These are phyloP conservation scores for Hydroisotoma schaefferi DNA, from an alignment of 2,888 invertebrate species.

Conservation along the genomic window DNA sequence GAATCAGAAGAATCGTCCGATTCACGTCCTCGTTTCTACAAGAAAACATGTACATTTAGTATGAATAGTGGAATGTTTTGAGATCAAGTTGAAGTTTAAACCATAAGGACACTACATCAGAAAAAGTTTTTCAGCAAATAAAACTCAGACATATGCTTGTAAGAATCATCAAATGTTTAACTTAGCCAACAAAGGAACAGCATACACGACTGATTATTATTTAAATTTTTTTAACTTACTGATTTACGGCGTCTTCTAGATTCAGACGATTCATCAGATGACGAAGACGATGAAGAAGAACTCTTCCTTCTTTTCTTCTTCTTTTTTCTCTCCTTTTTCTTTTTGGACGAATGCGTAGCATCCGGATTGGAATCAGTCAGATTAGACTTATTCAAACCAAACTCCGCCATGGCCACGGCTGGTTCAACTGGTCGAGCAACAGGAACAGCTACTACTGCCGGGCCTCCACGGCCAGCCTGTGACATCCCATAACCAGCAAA, in stretches of 20 bases:
- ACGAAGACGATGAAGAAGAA: conserved; percentile 45
- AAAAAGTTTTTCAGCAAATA: conserved; percentile 4
- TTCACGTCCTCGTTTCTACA: conserved; percentile 26
- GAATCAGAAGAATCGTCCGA: conserved; percentile 39
- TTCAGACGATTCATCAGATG: conserved; percentile 38
- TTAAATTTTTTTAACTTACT: conserved; percentile 25
- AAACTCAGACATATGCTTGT: conserved; percentile 11
- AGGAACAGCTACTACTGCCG: background rate
- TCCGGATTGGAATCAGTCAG: background rate
- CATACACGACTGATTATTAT: background rate
- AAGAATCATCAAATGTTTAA: background rate
- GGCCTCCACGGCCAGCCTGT: background rate
- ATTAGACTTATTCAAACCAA: background rate
- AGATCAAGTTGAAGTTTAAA: background rate
- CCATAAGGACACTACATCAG: background rate
- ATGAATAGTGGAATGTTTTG: background rate
- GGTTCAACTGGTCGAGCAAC: background rate
- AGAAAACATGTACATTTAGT: conserved; percentile 2
- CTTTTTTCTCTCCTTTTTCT: conserved; percentile 44
- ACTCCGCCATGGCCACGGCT: conserved; percentile 8
- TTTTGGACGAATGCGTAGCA: conserved; percentile 20
- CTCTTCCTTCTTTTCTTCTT: conserved; percentile 41
- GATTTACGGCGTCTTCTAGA: conserved; percentile 32
- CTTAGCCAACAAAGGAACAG: background rate
- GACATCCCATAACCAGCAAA: conserved; percentile 6